phyloP scores from a whole-genome alignment of 2,888 invertebrate genomes.

The Torymus texanus region DNA sequence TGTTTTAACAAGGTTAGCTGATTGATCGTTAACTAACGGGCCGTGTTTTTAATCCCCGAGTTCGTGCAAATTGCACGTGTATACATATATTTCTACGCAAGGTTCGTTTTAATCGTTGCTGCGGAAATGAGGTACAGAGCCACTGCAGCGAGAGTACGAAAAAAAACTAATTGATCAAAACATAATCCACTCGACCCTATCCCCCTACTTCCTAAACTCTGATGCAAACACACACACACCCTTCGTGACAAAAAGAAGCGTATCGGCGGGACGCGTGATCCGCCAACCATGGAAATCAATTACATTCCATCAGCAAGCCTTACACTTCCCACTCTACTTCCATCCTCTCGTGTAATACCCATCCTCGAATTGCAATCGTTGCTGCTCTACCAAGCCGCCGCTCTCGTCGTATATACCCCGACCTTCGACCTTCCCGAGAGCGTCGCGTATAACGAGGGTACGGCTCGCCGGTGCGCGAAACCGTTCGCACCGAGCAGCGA shows the following conservation, averaged over 20 bases:
- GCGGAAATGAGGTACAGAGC: no score
- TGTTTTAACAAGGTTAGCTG: no score
- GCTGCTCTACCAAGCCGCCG: not conserved
- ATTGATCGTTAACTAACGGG: no score
- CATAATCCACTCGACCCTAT: no score
- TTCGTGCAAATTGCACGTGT: no score
- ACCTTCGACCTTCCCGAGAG: not conserved
- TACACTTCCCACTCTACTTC: not conserved
- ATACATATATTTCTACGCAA: no score
- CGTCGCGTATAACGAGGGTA: not conserved
- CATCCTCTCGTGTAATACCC: not conserved
- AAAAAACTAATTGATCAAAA: no score
- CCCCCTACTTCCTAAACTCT: not conserved
- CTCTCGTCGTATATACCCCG: not conserved
- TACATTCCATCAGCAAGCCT: slow-evolving; percentile 38
- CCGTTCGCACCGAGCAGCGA: slow-evolving; percentile 1
- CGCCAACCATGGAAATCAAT: slow-evolving; percentile 43
- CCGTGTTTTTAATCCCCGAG: no score
- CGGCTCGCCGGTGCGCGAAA: slow-evolving; percentile 32
- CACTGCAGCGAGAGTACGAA: no score
- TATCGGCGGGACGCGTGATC: no score
- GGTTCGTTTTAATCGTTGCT: no score
- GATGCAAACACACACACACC: not conserved
- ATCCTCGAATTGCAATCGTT: not conserved
- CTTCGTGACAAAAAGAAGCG: not conserved